Evolutionary conservation across 2,113 vertebrate genomes (phyloP).

Genomic region (Rissa tridactyla): DNA sequence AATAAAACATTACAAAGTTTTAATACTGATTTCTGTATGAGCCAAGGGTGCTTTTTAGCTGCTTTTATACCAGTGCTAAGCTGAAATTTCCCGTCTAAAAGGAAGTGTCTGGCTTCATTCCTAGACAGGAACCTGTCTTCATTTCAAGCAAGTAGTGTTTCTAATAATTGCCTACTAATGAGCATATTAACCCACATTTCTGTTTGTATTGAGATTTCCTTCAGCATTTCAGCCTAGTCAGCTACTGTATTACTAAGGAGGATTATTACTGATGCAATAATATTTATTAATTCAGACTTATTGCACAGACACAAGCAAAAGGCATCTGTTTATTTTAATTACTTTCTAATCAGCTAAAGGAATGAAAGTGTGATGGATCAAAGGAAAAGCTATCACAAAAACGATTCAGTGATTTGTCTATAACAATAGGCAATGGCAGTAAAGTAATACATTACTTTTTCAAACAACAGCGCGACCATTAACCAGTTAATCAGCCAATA

Average conservation of each 20-base stretch:
- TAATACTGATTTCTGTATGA: neutral
- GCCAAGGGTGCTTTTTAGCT: neutral
- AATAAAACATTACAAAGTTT: neutral
- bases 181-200: neutral
- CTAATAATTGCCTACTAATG: neutral
- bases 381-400: neutral
- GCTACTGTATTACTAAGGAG: neutral
- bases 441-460: neutral
- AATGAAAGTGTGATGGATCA: neutral
- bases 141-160: neutral
- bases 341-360: neutral
- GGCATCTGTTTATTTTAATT: conserved; percentile 10
- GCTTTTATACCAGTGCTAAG: neutral
- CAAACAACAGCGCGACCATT: neutral
- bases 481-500: neutral
- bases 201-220: neutral
- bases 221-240: neutral
- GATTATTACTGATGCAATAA: neutral
- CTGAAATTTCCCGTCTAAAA: neutral
- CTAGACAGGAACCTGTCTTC: neutral
- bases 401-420: neutral
- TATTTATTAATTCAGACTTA: conserved; percentile 15
- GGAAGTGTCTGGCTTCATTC: neutral
- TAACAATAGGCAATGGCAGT: neutral
- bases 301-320: neutral